Evolutionary conservation across 2,888 invertebrate genomes (phyloP).

Genomic region (Watsonalla cultraria): DNA sequence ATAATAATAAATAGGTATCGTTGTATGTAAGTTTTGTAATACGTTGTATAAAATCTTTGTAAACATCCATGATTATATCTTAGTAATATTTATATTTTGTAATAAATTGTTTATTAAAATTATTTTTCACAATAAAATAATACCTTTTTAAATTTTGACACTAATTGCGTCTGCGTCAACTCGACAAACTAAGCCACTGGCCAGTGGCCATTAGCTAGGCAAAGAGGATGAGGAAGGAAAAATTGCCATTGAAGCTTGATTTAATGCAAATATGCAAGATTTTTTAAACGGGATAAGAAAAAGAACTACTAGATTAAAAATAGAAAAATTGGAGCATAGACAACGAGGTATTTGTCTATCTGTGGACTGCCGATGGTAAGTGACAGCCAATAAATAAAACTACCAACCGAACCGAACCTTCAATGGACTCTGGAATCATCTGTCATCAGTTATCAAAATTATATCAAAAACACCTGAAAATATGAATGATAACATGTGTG

Average conservation of each 20-base stretch:
- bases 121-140: background rate
- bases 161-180: too few relatives aligned
- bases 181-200: background rate
- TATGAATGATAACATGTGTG: conserved; percentile 65
- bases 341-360: background rate
- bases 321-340: too few relatives aligned
- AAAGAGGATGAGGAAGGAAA: background rate
- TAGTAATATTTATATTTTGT: background rate
- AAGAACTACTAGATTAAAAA: too few relatives aligned
- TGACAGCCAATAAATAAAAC: too few relatives aligned
- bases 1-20: conserved; percentile 32
- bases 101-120: too few relatives aligned
- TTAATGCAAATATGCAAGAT: too few relatives aligned
- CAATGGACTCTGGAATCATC: conserved; percentile 41
- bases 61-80: conserved; percentile 28
- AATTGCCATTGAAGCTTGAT: too few relatives aligned
- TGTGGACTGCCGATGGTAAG: background rate
- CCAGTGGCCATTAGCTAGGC: background rate
- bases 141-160: conserved; percentile 9
- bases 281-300: too few relatives aligned
- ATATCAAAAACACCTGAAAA: conserved; percentile 58
- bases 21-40: conserved; percentile 33
- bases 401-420: background rate
- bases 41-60: conserved; percentile 42
- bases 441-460: conserved; percentile 49